Conservation (phyloP, 2,888 invertebrate genomes). For the Tiphia femorata region DNA sequence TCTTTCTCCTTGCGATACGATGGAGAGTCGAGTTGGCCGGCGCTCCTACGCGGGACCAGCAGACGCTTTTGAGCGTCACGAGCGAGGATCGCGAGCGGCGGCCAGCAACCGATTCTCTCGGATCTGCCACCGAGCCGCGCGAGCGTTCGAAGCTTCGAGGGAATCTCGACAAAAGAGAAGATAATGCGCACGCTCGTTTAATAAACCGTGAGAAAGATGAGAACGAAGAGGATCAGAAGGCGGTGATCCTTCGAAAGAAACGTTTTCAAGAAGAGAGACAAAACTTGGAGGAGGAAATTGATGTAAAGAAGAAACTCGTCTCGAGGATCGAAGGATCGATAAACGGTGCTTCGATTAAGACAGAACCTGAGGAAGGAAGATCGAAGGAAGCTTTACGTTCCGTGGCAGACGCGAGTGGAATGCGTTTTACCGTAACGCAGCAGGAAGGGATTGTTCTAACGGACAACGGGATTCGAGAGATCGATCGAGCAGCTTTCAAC, state of each 20-base stretch:
- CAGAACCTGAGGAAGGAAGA: too few species aligned
- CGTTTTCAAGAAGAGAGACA: background rate
- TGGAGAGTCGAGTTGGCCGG: constrained; percentile 14
- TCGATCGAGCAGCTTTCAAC: too few species aligned
- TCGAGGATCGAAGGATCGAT: background rate
- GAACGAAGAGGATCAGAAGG: background rate
- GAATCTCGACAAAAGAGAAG: background rate
- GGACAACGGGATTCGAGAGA: too few species aligned
- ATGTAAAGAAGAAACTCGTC: too few species aligned
- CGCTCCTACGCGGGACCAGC: too few species aligned
- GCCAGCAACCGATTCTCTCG: constrained; percentile 1
- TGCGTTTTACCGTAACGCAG: background rate
- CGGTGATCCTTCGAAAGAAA: background rate
- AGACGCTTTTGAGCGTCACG: too few species aligned
- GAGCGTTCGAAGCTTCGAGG: constrained; percentile 1
- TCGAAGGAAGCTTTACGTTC: too few species aligned
- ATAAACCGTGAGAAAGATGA: background rate
- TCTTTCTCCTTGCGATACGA: constrained; percentile 35
- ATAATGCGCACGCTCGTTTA: background rate
- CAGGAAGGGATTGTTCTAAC: background rate
- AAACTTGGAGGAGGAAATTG: too few species aligned
- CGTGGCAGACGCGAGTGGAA: too few species aligned
- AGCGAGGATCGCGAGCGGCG: constrained; percentile 1
- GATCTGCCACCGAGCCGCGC: background rate
- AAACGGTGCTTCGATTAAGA: background rate